phyloP scores from a whole-genome alignment of 2,797 vertebrate species.

The Pogonophryne albipinna region DNA sequence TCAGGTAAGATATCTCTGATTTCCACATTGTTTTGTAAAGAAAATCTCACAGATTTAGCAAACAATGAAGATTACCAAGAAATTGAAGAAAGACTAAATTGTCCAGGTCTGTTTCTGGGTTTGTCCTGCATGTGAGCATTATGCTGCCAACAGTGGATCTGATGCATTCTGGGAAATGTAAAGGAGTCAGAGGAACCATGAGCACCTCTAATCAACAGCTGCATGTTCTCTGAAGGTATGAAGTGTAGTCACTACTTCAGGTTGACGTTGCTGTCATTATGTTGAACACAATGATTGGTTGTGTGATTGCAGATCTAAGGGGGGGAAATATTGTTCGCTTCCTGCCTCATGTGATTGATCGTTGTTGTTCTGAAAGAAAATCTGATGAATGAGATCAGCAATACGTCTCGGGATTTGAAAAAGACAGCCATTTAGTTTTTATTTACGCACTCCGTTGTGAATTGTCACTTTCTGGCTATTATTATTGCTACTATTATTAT shows the following conservation, averaged over 20 bases:
- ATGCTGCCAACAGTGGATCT: conserved; percentile 30
- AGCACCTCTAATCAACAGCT: conserved; percentile 67
- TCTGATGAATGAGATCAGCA: conserved; percentile 1
- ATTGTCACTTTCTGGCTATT: too few species aligned
- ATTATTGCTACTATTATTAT: too few species aligned
- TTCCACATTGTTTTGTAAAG: background rate
- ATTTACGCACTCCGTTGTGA: too few species aligned
- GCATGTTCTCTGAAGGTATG: conserved; percentile 61
- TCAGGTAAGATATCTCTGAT: background rate
- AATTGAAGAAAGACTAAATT: background rate
- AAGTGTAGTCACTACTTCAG: conserved; percentile 7
- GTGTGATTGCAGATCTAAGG: conserved; percentile 45
- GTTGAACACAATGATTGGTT: conserved; percentile 27
- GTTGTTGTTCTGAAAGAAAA: conserved; percentile 33
- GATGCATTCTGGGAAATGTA: conserved; percentile 25
- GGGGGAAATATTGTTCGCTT: background rate
- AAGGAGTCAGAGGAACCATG: conserved; percentile 25
- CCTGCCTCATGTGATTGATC: conserved; percentile 13
- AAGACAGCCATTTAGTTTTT: too few species aligned
- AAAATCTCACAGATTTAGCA: background rate
- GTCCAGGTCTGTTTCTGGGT: background rate
- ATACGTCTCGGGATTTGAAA: too few species aligned
- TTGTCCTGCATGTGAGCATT: conserved; percentile 4
- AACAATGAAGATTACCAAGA: background rate
- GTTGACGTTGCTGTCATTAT: conserved; percentile 43